Percentiles rank a stretch among this genome's conserved stretches.
These are phyloP conservation scores for Pristionchus pacificus DNA, from an alignment of 1,140 invertebrate species.

Conservation along the genomic window DNA sequence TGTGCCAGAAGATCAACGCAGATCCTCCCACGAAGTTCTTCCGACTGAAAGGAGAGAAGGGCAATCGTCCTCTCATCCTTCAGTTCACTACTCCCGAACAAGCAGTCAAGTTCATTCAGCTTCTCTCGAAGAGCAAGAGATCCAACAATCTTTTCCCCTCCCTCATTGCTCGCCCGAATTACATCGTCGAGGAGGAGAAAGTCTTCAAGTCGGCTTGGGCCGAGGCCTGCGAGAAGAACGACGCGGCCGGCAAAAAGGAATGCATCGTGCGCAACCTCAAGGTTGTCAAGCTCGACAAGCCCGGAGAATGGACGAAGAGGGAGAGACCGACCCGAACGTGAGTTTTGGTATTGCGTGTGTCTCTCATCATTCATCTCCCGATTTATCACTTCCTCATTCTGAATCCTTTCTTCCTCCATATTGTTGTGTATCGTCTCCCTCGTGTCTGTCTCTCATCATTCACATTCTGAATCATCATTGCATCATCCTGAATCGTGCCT, in stretches of 20 bases:
- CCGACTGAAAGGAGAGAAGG: neutral
- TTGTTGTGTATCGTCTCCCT: too few species aligned
- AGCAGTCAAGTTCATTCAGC: neutral
- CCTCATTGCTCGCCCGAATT: neutral
- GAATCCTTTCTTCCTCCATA: too few species aligned
- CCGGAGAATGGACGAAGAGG: neutral
- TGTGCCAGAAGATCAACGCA: neutral
- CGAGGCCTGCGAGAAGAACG: neutral
- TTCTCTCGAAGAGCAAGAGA: neutral
- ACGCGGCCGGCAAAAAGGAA: neutral
- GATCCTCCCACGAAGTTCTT: neutral
- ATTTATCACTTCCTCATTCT: too few species aligned
- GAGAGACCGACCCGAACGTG: neutral
- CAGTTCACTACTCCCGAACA: neutral
- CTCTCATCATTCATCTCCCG: too few species aligned
- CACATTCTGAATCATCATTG: too few species aligned
- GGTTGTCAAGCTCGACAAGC: neutral
- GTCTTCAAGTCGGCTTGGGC: neutral
- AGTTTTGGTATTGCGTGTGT: too few species aligned
- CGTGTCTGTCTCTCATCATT: too few species aligned
- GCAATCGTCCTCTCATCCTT: neutral
- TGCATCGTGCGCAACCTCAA: neutral
- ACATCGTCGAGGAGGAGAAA: neutral
- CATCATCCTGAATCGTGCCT: too few species aligned
- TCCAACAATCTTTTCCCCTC: neutral